Evolutionary conservation across 1,140 invertebrate genomes (phyloP), one percentile per base, ranked within the genome.

Genomic region (Olivierus martensii): DNA sequence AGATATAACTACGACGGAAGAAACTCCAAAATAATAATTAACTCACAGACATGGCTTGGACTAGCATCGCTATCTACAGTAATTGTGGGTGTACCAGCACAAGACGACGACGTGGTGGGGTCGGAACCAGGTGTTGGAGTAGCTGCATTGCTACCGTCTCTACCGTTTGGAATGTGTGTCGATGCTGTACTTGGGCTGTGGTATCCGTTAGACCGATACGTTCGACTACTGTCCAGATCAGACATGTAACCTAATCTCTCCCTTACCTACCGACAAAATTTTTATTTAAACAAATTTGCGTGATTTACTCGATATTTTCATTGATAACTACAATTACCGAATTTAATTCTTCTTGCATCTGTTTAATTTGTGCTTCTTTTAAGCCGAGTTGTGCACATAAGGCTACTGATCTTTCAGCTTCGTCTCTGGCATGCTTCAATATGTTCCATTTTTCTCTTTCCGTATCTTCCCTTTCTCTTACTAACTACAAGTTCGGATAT

Each of bases 401-500:
- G 49, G 83, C 79, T 48, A 92, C 74, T 15, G 84, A 85, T 53
- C 87, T 71, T 69, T 94, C 88, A 1, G 87, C 83, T 59, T 92
- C 87, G 65, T 92, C 88, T 36, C 86, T 73, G 0, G 88, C 88
- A 62, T 88, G 85, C 61, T 84, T 79, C 55, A 92, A 66, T 46
- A 93, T 74, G 58, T 82, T 86, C 77, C 87, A 91, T 38, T 87
- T 79, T 66, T 93, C 88, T 19, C 86, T 74, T 65, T 93, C 89
- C 1, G 83, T 72, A 61, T 90, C 85, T 54, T 88, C 86, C 1
- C 85, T 75, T 63, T 91, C 83, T 22, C 76, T 76, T 1, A 78
- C 78, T 58, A 86, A 71, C 66, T 81, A 74, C 49, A 47, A 43
- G n/a, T 37, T 4, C 43, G 42, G 22, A 21, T 14, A 3, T 15